Base-by-base conservation (phyloP, 2,888 invertebrate species). In the Lymantria dispar region DNA sequence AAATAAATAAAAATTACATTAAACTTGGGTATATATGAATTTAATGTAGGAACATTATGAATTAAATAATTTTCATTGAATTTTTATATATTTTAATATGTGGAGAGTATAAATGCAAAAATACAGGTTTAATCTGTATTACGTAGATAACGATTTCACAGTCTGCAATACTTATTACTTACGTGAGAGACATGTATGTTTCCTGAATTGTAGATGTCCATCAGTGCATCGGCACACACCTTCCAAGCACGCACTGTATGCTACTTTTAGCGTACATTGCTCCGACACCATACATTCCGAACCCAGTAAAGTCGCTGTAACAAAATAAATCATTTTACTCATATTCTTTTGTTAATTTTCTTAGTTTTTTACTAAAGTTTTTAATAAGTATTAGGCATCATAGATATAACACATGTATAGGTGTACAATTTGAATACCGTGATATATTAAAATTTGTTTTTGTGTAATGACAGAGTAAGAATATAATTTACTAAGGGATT, bases 171-270 rank as follows among this genome's bases (percentile, higher is more conserved):
- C 11, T 12, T 37, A 30, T 33, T 50, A 95, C 97, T 96, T 94
- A 98, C 98, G 97, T 78, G 95, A 95, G 49, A 98, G 93, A 80
- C 98, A 98, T 40, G 97, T 97, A 83, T 98, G 97, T 76, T 96
- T 95, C 75, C 97, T 93, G 91, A 96, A 97, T 82, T 97, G 96
- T 58, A 97, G 92, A 86, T 95, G 96, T 63, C 96, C 96, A 70
- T 95, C 95, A 52, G 95, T 94, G 84, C 98, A 98, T 41, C 95
- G 94, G 78, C 98, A 98, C 44, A 95, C 94, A 37, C 96, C 96
- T 52, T 96, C 95, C 67, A 95, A 87, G 71, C 98, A 98, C 61
- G 95, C 95, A 80, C 97, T 97, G 88, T 97, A 96, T 13, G 96
- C 96, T 48, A 98, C 97, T 83, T 97, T 97, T 87, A 97, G 90